These are phyloP conservation scores for Anomalospiza imberbis DNA, from an alignment of 2,797 vertebrate genomes.

Conservation along the genomic window DNA sequence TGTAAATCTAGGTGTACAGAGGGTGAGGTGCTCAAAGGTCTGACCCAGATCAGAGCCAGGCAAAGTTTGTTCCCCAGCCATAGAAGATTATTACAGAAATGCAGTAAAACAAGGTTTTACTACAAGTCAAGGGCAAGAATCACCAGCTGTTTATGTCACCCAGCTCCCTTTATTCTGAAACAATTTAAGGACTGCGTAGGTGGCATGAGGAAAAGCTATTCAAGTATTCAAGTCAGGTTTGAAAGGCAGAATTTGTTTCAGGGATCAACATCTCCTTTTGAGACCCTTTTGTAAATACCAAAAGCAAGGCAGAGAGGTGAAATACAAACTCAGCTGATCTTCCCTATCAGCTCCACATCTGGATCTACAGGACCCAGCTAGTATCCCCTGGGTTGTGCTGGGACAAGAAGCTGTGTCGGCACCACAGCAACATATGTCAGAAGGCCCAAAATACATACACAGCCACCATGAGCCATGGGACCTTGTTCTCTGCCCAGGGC, in stretches of 20 bases:
- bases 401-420: neutral
- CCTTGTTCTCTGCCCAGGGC: neutral
- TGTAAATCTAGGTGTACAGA: neutral
- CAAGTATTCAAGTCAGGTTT: neutral
- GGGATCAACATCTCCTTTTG: neutral
- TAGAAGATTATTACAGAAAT: neutral
- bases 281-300: neutral
- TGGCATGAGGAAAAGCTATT: neutral
- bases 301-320: neutral
- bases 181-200: neutral
- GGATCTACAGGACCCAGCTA: neutral
- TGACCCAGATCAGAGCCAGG: neutral
- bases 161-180: neutral
- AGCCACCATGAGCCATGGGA: neutral
- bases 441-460: neutral
- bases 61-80: neutral
- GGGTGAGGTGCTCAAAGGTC: neutral
- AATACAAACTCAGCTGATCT: neutral
- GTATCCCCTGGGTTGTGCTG: neutral
- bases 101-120: neutral
- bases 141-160: neutral
- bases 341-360: neutral
- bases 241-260: neutral
- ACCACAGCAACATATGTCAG: neutral
- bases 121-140: neutral